A percentile compares a stretch with the other conserved stretches of the same genome.
Conservation (phyloP, 2,888 invertebrate species). For the Copidosoma aretas region DNA sequence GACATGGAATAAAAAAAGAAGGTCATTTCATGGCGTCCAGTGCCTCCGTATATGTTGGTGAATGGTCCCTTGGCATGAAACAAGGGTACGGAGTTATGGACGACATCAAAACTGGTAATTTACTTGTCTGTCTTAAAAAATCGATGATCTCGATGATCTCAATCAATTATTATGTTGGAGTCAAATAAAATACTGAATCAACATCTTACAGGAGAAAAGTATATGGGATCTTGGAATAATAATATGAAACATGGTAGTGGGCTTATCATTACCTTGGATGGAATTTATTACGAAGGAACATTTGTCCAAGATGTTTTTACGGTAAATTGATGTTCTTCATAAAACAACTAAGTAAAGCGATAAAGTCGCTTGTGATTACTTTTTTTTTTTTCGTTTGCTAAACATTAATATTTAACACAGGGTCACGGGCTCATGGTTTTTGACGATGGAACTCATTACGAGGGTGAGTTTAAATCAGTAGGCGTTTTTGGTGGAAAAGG, state of each 20-base stretch:
- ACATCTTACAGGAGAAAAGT: conserved; percentile 75
- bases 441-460: conserved; percentile 87
- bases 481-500: conserved; percentile 84
- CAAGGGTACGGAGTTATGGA: conserved; percentile 91
- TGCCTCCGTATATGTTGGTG: conserved; percentile 87
- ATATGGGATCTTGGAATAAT: conserved; percentile 87
- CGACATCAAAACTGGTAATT: conserved; percentile 75
- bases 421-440: conserved; percentile 89
- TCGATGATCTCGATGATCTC: too few relatives aligned
- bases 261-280: conserved; percentile 85
- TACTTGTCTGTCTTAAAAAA: too few relatives aligned
- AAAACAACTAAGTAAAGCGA: too few relatives aligned
- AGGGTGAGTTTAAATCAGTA: conserved; percentile 84
- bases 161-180: conserved; percentile 4
- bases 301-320: conserved; percentile 81
- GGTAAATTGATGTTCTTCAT: conserved; percentile 59
- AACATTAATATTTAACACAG: conserved; percentile 65
- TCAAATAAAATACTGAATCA: conserved; percentile 5
- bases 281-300: conserved; percentile 88
- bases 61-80: conserved; percentile 79
- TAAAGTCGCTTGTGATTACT: too few relatives aligned
- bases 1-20: conserved; percentile 83
- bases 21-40: conserved; percentile 78
- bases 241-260: conserved; percentile 85
- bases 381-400: background rate